Conservation (phyloP, 1,140 invertebrate species). For the Bombus waltoni region DNA sequence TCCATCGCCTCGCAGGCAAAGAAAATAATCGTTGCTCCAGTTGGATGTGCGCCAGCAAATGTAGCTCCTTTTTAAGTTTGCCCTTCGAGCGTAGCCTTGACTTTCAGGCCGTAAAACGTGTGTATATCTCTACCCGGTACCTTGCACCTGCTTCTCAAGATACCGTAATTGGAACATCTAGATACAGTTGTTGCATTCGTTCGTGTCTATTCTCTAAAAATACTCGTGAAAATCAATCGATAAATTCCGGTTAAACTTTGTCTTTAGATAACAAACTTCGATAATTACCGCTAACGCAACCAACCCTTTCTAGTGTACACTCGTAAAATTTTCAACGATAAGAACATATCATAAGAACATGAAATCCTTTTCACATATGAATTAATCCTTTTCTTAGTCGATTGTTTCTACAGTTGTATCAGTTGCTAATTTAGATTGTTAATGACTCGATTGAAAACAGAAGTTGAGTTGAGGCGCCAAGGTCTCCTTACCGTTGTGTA, state of each 20-base stretch:
- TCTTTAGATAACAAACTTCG: background rate
- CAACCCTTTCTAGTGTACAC: background rate
- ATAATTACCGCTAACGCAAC: background rate
- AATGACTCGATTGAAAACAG: too few relatives aligned
- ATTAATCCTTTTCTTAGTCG: too few relatives aligned
- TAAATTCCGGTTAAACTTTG: background rate
- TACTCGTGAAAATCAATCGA: background rate
- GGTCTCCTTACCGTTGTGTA: too few relatives aligned
- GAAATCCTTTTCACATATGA: too few relatives aligned
- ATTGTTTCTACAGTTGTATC: too few relatives aligned
- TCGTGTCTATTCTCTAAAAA: background rate
- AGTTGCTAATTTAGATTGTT: too few relatives aligned
- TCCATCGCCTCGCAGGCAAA: slow-evolving; percentile 24
- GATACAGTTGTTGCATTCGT: slow-evolving; percentile 1
- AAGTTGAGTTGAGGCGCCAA: too few relatives aligned
- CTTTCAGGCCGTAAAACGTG: slow-evolving; percentile 29
- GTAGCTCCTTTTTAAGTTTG: slow-evolving; percentile 44
- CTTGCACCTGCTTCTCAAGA: slow-evolving; percentile 20
- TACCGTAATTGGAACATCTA: slow-evolving; percentile 10
- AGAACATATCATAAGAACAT: too few relatives aligned
- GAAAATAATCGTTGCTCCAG: slow-evolving; percentile 48
- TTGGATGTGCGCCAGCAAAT: slow-evolving; percentile 38
- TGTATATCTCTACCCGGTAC: background rate
- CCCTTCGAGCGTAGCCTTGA: slow-evolving; percentile 41
- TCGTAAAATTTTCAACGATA: background rate